Evolutionary conservation across 2,797 vertebrate species (phyloP), one percentile per base, ranked within the genome.

Genomic region (Hippocampus kuda): DNA sequence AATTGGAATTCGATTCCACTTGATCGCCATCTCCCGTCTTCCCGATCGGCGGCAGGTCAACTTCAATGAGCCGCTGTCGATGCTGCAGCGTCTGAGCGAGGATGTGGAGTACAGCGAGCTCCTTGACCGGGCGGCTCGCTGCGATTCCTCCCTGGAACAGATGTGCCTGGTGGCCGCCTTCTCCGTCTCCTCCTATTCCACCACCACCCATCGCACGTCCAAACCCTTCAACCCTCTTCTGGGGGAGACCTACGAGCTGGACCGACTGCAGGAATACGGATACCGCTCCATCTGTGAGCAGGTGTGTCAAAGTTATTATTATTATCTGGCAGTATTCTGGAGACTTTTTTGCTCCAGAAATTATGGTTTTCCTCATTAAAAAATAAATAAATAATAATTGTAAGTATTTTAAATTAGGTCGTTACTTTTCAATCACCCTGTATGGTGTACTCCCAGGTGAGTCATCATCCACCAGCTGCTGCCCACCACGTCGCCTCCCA

Each of bases 151-250:
- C 1, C 81, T 92, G n/a, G 96, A 98, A 86, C 96, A 98, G 92
- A 93, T 98, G 94, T 97, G 96, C 79, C 91, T 96, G 0, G 94
- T 98, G 12, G 94, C 96, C 0, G 96, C 96, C 0, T 98, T 98
- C 70, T 96, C 96, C 0, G 94, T 98, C 72, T 98, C 96, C 67
- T 98, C 96, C 68, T 98, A 98, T 86, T 98, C 95, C 4, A 98
- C 96, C 69, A 98, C 96, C 0, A 88, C 95, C 5, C 93, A 97
- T 79, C 94, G 96, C 74, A 96, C 94, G 0, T 95, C 94, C 49
- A 98, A 98, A 86, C 96, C 96, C 24, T 98, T 98, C 90, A 98
- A 98, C 88, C 95, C 96, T 0, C 91, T 98, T 70, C 90, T 97
- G 75, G 96, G 96, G 22, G 96, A 98, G 82, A 98, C 95, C 16